Base-by-base conservation (phyloP, 2,113 vertebrate species). In the Salminus brasiliensis region DNA sequence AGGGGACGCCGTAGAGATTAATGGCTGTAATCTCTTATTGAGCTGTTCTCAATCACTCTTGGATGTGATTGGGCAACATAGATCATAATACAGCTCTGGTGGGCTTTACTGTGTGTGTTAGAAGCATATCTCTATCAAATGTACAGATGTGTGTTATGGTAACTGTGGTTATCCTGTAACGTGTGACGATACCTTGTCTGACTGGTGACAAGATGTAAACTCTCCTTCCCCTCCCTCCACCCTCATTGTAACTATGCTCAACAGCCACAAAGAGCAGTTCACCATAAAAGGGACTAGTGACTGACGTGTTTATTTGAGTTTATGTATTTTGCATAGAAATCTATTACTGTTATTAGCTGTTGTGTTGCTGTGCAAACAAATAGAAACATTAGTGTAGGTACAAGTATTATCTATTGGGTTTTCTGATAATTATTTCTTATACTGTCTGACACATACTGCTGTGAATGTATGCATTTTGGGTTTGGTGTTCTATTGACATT, bases 1-100 rank as follows among this genome's bases (percentile, higher is more conserved):
- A 29, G 59, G 71, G 39, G 53, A 43, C 10, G 41, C 43, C 63
- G 57, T 49, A 30, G 34, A 62, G 16, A 62, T 45, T 41, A 41
- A 74, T 62, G 36, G n/a, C 57, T 47, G 45, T 59, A 55, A 72
- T 39, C 32, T 72, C 32, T 53, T 27, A 13, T 21, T 69, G 45
- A 6, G 47, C 36, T 52, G 23, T 55, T 55, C 30, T 72, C 5
- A 0, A 45, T 45, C 41, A 59, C 16, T 21, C 34, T 25, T 25
- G 25, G 13, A 21, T 59, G 25, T 32, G 30, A 39, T 72, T 72
- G 11, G 34, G 5, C 30, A 49, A 34, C 45, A 47, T 47, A 15
- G 45, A 47, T 47, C 45, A 47, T 10, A 41, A 15, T 15, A 47
- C 13, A 2, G 13, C 47, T 34, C 45, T 71, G 41, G 52, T 34